Percentiles rank a stretch among this genome's conserved stretches.
These are phyloP conservation scores for Urocynchramus pylzowi DNA, from an alignment of 2,113 vertebrate species.

Conservation along the genomic window DNA sequence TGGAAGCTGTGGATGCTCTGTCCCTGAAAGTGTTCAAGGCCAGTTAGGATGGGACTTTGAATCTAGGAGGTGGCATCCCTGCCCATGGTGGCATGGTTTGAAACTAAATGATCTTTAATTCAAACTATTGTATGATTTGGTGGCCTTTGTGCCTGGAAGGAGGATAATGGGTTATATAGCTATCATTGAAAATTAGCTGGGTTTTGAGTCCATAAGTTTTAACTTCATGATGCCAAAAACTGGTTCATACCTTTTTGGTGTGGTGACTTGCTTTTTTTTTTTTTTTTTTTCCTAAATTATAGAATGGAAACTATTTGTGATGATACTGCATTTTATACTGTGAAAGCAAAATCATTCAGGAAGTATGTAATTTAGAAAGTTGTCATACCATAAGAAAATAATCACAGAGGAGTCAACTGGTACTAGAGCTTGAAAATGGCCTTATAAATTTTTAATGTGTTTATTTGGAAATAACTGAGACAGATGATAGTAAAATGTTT, in stretches of 20 bases:
- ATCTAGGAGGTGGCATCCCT: not conserved
- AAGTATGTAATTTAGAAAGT: not conserved
- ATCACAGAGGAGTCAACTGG: not conserved
- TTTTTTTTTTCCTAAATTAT: not conserved
- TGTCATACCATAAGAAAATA: not conserved
- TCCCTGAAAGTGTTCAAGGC: not conserved
- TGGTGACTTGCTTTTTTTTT: not conserved
- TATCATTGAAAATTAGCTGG: not conserved
- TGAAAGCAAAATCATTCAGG: not conserved
- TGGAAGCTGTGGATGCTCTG: not conserved
- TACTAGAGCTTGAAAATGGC: not conserved
- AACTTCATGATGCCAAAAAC: not conserved
- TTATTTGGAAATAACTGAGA: not conserved
- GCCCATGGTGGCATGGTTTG: not conserved
- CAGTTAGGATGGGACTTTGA: not conserved
- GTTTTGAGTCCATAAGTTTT: not conserved
- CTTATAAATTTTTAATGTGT: not conserved
- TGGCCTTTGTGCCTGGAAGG: not conserved
- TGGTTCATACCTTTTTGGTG: fast-evolving
- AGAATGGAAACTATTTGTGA: not conserved
- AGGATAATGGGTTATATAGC: not conserved
- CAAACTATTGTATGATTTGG: not conserved
- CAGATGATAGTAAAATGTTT: not conserved
- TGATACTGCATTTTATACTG: not conserved
- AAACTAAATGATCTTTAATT: not conserved